Percentiles rank a stretch among this genome's conserved stretches.
These are phyloP conservation scores for Leptopterna dolabrata DNA, from an alignment of 2,888 invertebrate genomes.

Conservation along the genomic window DNA sequence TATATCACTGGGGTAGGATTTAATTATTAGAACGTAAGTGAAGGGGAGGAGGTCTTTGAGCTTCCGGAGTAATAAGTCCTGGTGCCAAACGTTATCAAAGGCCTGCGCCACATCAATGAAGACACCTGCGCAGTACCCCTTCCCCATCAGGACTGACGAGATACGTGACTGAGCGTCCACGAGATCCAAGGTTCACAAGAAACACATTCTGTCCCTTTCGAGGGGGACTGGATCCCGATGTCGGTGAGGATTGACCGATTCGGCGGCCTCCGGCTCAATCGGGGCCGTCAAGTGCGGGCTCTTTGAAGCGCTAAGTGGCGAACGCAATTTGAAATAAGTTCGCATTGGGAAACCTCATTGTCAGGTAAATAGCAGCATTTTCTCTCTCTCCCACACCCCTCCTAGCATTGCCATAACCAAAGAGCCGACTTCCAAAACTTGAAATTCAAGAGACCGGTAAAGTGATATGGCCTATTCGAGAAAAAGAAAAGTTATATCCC, in stretches of 20 bases:
- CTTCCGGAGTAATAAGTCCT: no score
- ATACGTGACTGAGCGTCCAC: no score
- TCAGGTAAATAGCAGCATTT: constrained; percentile 2
- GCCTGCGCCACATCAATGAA: no score
- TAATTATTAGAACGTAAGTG: no score
- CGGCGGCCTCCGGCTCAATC: not conserved
- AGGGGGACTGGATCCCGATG: not conserved
- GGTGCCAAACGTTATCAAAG: no score
- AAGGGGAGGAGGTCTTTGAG: no score
- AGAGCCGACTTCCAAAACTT: not conserved
- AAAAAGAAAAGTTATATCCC: not conserved
- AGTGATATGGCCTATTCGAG: not conserved
- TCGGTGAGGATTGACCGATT: not conserved
- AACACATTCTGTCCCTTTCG: not conserved
- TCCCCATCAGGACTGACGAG: no score
- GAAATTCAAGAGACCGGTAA: not conserved
- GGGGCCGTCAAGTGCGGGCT: not conserved
- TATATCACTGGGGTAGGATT: no score
- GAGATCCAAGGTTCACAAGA: no score
- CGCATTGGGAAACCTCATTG: constrained; percentile 24
- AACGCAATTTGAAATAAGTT: constrained; percentile 21
- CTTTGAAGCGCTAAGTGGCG: constrained; percentile 24
- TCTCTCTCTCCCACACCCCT: not conserved
- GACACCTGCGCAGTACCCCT: no score
- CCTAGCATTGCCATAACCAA: not conserved